Base-by-base conservation (phyloP, 2,888 invertebrate species). In the Conistra vaccinii region DNA sequence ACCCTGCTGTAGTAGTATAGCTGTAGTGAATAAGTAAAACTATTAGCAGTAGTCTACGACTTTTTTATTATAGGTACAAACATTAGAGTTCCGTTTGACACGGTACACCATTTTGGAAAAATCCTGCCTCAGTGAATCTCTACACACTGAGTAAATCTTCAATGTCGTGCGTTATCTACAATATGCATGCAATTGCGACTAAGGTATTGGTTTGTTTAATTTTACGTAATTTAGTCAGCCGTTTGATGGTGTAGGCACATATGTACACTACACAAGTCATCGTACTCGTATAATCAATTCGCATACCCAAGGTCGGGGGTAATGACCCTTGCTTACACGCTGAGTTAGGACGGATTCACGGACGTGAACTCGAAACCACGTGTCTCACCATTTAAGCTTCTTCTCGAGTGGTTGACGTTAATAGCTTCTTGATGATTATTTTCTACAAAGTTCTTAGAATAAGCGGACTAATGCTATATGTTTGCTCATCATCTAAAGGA, bases 401-500 rank as follows among this genome's bases (percentile, higher is more conserved):
- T 23, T 39, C 29, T 42, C 17, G 26, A 29, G 26, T 29, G 5
- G 1, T 10, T 9, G 10, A 10, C 39, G 7, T 0, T 58, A 42
- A 76, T 26, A 32, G 26, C 3, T 51, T 45, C 42, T 42, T 66
- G 51, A 45, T 32, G 39, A 63, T 14, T n/a, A n/a, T n/a, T n/a
- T 17, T 70, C 39, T 39, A 7, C 23, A 17, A 17, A 12, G 1
- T 76, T 76, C 79, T 12, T 48, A 29, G 61, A 76, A 79, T 48
- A 1, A 53, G 39, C 23, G 12, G 35, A 61, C 3, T 69, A 48
- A 55, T 32, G 7, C 20, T 5, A 53, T 29, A 2, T 39, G 17
- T 17, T 75, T 61, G 12, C 12, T 62, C 55, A 57, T 62, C 23
- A 60, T 78, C 45, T 78, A 69, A 60, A 55, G 39, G 2, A 26